phyloP scores from a whole-genome alignment of 1,140 invertebrate genomes.

The Pseudomyrmex dendroicus region DNA sequence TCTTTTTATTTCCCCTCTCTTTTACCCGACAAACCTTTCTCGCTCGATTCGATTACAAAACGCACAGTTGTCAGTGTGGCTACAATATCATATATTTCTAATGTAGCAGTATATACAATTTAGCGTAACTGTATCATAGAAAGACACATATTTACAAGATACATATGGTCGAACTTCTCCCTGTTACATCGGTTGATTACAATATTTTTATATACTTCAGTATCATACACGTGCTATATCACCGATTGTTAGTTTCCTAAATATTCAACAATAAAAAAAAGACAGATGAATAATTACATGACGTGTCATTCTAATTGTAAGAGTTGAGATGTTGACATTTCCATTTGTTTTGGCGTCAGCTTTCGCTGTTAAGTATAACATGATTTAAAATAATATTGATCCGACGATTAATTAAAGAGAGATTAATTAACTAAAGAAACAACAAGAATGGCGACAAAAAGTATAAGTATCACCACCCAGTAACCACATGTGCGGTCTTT shows the following conservation, averaged over 20 bases:
- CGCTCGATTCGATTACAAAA: background rate
- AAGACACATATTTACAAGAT: too few species aligned
- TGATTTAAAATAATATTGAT: slow-evolving; percentile 6
- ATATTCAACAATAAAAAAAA: too few species aligned
- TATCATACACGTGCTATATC: too few species aligned
- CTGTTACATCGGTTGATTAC: too few species aligned
- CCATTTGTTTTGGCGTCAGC: slow-evolving; percentile 2
- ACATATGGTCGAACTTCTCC: too few species aligned
- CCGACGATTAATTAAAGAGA: too few species aligned
- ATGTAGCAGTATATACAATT: too few species aligned
- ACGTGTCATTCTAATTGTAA: background rate
- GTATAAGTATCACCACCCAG: slow-evolving; percentile 88
- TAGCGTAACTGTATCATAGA: too few species aligned
- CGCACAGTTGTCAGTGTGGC: too few species aligned
- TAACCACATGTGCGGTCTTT: slow-evolving; percentile 91
- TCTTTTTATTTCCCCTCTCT: slow-evolving; percentile 11
- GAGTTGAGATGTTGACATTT: background rate
- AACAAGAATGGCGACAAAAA: slow-evolving; percentile 85
- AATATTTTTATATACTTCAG: too few species aligned
- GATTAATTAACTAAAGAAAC: slow-evolving; percentile 66
- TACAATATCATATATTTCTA: too few species aligned
- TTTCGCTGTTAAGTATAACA: slow-evolving; percentile 1
- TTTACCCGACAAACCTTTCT: background rate
- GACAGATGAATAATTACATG: background rate
- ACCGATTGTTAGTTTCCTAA: too few species aligned